Conservation (phyloP, 2,797 vertebrate genomes). For the Pangasius krempfi region DNA sequence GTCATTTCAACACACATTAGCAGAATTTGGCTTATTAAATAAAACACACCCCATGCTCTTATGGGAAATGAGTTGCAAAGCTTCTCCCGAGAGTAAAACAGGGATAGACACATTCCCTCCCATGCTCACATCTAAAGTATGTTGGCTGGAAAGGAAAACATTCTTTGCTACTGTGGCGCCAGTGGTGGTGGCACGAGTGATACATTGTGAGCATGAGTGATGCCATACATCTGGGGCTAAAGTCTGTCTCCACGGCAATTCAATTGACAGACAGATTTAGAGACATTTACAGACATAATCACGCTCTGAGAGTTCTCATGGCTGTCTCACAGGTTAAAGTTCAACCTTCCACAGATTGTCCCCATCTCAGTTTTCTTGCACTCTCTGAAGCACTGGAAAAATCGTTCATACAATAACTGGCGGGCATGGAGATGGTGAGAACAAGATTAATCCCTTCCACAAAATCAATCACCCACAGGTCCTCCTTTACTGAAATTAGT, state of each 20-base stretch:
- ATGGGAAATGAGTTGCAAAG: constrained; percentile 33
- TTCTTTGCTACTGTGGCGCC: neutral
- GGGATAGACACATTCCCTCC: neutral
- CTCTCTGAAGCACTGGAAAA: constrained; percentile 28
- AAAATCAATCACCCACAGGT: constrained; percentile 58
- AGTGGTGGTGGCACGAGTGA: neutral
- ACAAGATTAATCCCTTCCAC: constrained; percentile 58
- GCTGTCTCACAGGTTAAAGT: constrained; percentile 36
- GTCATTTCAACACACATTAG: constrained; percentile 49
- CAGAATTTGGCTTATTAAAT: constrained; percentile 49
- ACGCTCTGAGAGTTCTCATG: constrained; percentile 10
- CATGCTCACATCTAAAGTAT: neutral
- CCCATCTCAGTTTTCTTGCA: constrained; percentile 16
- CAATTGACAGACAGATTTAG: constrained; percentile 37
- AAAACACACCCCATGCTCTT: constrained; percentile 35
- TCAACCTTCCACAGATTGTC: constrained; percentile 32
- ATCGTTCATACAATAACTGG: constrained; percentile 52
- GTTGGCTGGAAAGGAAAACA: neutral
- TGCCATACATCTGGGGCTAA: constrained; percentile 15
- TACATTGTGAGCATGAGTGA: constrained; percentile 13
- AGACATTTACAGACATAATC: constrained; percentile 33
- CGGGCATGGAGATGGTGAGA: constrained; percentile 50
- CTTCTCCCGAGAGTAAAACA: neutral
- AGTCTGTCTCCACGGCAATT: constrained; percentile 18
- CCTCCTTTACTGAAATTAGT: constrained; percentile 60